Evolutionary conservation across 2,888 invertebrate species (phyloP).

Genomic region (Plutella xylostella): DNA sequence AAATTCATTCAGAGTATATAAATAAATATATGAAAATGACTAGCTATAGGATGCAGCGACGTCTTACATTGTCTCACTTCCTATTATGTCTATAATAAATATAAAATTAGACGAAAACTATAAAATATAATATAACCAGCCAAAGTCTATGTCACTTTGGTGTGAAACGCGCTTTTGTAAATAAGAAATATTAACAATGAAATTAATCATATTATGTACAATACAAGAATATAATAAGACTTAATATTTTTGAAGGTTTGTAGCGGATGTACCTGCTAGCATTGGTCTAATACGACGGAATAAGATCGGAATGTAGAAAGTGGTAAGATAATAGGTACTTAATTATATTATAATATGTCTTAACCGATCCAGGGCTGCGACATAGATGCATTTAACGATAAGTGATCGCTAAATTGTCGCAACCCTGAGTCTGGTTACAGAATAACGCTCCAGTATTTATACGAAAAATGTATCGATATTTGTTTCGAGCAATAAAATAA

Average conservation of each 20-base stretch:
- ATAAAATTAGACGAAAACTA: conserved; percentile 13
- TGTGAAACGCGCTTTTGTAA: conserved; percentile 23
- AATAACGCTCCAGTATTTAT: too few relatives aligned
- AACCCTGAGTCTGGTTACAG: too few relatives aligned
- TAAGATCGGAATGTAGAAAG: not conserved
- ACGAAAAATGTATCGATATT: too few relatives aligned
- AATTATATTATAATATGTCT: not conserved
- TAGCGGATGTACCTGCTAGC: not conserved
- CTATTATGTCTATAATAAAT: conserved; percentile 20
- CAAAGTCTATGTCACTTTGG: conserved; percentile 1
- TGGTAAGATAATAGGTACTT: not conserved
- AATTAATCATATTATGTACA: conserved; percentile 27
- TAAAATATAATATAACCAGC: not conserved
- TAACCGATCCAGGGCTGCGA: too few relatives aligned
- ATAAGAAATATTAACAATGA: conserved; percentile 20
- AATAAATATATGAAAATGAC: not conserved
- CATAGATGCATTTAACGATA: too few relatives aligned
- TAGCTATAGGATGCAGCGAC: not conserved
- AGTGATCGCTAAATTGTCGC: too few relatives aligned
- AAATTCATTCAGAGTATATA: too few relatives aligned
- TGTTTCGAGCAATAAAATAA: conserved; percentile 37
- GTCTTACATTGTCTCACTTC: conserved; percentile 18
- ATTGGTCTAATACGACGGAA: too few relatives aligned
- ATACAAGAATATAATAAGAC: conserved; percentile 41
- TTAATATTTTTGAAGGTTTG: conserved; percentile 56